A percentile compares a stretch with the other conserved stretches of the same genome.
These are phyloP conservation scores for Dendrocincla fuliginosa DNA, from an alignment of 2,797 vertebrate genomes.

Conservation along the genomic window DNA sequence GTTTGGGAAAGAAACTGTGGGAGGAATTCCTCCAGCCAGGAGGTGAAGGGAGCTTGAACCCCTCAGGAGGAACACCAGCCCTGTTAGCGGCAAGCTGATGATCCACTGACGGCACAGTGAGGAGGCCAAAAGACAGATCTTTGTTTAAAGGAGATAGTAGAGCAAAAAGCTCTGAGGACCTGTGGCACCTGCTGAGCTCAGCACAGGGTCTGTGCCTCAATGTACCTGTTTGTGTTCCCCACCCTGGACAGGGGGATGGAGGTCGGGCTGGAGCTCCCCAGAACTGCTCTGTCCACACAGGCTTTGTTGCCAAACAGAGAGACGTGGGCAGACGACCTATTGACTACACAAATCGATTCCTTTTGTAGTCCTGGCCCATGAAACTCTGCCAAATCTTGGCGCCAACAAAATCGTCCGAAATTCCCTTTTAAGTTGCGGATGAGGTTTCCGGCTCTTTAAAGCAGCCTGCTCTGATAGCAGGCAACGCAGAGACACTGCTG, in stretches of 20 bases:
- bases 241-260: neutral
- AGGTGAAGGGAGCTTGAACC: neutral
- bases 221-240: neutral
- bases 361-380: constrained; percentile 35
- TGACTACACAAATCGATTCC: constrained; percentile 41
- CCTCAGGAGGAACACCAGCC: neutral
- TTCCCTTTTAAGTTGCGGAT: constrained; percentile 34
- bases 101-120: neutral
- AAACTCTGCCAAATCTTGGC: constrained; percentile 50
- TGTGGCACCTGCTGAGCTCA: neutral
- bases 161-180: neutral
- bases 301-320: neutral
- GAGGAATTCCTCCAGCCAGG: neutral
- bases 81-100: neutral
- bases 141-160: neutral
- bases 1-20: neutral
- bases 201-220: neutral
- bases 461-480: neutral
- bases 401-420: constrained; percentile 10
- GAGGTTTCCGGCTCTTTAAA: constrained; percentile 47
- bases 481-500: constrained; percentile 44
- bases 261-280: neutral
- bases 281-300: neutral
- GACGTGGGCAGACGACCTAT: constrained; percentile 14
- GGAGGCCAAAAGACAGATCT: neutral